A percentile compares a stretch with the other conserved stretches of the same genome.
These are phyloP conservation scores for Hemibagrus wyckioides DNA, from an alignment of 2,113 vertebrate genomes.

Conservation along the genomic window DNA sequence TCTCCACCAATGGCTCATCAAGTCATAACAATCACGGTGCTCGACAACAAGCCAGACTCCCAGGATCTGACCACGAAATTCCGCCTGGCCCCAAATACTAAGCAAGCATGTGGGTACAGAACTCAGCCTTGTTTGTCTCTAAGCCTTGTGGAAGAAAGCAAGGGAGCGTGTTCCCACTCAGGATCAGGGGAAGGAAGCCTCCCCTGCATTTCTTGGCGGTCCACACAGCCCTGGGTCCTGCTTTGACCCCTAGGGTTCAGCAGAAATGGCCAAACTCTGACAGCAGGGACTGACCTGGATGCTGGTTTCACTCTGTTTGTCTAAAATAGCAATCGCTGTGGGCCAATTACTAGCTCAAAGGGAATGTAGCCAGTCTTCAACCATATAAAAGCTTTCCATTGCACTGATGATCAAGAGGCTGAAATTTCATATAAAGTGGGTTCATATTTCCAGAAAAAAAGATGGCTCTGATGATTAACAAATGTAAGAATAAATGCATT, in stretches of 20 bases:
- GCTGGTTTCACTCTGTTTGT: slow-evolving; percentile 54
- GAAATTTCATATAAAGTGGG: slow-evolving; percentile 1
- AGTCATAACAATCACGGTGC: slow-evolving; percentile 39
- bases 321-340: slow-evolving; percentile 35
- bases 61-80: slow-evolving; percentile 35
- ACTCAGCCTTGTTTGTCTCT: slow-evolving; percentile 57
- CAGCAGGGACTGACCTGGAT: slow-evolving; percentile 50
- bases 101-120: slow-evolving; percentile 64
- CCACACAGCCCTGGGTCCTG: slow-evolving; percentile 46
- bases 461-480: background rate
- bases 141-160: slow-evolving; percentile 56
- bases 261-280: slow-evolving; percentile 46
- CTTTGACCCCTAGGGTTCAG: slow-evolving; percentile 39
- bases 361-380: slow-evolving; percentile 26
- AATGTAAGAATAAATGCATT: background rate
- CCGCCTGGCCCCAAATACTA: background rate
- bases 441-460: background rate
- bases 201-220: slow-evolving; percentile 73
- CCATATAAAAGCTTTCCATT: slow-evolving; percentile 22
- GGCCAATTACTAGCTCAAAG: slow-evolving; percentile 39
- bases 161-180: slow-evolving; percentile 68
- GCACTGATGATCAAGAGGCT: background rate
- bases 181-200: slow-evolving; percentile 70
- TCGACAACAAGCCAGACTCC: slow-evolving; percentile 43
- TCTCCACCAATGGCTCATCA: slow-evolving; percentile 45